These are phyloP conservation scores for Sarcoramphus papa DNA, from an alignment of 2,797 vertebrate species.

Conservation along the genomic window DNA sequence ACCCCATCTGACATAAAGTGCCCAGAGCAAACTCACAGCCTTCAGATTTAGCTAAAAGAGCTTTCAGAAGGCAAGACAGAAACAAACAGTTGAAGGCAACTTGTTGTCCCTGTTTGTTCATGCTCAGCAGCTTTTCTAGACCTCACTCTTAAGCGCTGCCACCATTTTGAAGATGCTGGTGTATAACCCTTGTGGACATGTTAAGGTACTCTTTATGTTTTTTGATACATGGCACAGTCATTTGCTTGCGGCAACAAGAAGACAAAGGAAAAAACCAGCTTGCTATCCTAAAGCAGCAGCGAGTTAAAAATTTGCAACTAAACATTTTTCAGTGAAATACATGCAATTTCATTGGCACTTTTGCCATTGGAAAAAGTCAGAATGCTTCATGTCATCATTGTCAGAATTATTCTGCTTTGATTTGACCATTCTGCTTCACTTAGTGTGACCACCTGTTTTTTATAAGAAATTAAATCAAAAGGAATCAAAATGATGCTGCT, in stretches of 20 bases:
- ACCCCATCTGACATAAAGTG: constrained; percentile 16
- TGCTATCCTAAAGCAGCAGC: neutral
- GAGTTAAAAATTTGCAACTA: neutral
- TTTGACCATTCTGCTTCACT: neutral
- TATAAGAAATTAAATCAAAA: neutral
- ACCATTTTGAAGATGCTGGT: neutral
- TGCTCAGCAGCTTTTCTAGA: constrained; percentile 13
- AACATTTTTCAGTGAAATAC: neutral
- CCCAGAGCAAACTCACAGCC: constrained; percentile 7
- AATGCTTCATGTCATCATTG: neutral
- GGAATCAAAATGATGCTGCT: neutral
- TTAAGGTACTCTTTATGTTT: neutral
- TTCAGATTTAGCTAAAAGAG: constrained; percentile 36
- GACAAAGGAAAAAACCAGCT: neutral
- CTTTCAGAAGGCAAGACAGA: constrained; percentile 11
- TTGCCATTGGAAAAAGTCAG: neutral
- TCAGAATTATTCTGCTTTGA: neutral
- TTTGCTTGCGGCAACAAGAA: neutral
- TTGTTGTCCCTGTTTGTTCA: neutral
- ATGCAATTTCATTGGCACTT: neutral
- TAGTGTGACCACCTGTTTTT: neutral
- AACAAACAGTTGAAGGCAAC: neutral
- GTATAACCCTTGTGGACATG: neutral
- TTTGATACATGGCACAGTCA: neutral
- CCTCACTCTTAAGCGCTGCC: neutral